Conservation (phyloP, 2,113 vertebrate genomes). For the Engraulis encrasicolus region DNA sequence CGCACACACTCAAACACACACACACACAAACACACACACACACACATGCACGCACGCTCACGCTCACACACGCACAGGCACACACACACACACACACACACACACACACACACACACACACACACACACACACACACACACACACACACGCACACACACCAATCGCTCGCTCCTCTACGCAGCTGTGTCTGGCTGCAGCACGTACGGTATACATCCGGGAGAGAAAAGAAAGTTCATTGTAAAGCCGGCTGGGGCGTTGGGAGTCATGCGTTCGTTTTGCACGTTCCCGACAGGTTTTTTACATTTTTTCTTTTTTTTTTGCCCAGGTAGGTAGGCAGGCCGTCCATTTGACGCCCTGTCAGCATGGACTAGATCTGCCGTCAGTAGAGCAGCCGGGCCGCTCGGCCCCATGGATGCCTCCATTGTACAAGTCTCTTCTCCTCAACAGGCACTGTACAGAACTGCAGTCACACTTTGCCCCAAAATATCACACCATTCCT, state of each 20-base stretch:
- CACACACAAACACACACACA: too few relatives aligned
- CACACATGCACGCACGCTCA: too few relatives aligned
- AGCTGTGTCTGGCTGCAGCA: background rate
- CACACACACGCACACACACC: too few relatives aligned
- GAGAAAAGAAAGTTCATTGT: background rate
- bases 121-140: too few relatives aligned
- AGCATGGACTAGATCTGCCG: background rate
- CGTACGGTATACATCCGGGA: background rate
- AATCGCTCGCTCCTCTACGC: background rate
- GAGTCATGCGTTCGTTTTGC: background rate
- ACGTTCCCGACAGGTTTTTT: conserved; percentile 11
- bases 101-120: too few relatives aligned
- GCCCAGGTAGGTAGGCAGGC: too few relatives aligned
- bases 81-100: too few relatives aligned
- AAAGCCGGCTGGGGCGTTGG: background rate
- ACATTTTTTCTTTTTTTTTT: too few relatives aligned
- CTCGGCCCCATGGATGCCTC: background rate
- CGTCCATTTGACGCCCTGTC: background rate
- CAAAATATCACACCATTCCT: conserved; percentile 32
- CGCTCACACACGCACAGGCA: too few relatives aligned
- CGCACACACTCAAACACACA: too few relatives aligned
- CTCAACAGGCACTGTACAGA: background rate
- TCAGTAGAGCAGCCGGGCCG: background rate
- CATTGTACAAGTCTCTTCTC: background rate
- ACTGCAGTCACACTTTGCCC: conserved; percentile 11